phyloP scores from a whole-genome alignment of 2,888 invertebrate species.

The Apomyelois bistriatella region DNA sequence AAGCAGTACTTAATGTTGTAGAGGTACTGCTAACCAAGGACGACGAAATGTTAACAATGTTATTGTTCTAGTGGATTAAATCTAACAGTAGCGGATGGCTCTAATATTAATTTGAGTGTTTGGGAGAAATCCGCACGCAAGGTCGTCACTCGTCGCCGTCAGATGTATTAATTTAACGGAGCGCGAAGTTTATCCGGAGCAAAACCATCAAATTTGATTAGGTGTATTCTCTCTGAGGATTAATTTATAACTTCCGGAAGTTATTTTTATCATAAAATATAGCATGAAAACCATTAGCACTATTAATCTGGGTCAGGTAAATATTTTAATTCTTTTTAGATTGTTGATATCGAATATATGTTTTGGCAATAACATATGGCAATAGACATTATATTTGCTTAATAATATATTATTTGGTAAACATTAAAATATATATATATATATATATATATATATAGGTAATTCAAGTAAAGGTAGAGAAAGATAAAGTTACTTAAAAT shows the following conservation, averaged over 20 bases:
- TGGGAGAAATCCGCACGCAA: slow-evolving; percentile 55
- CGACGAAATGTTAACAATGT: slow-evolving; percentile 72
- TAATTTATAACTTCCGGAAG: slow-evolving; percentile 31
- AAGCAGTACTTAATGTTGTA: slow-evolving; percentile 64
- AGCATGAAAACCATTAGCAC: too few species aligned
- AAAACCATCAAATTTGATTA: slow-evolving; percentile 43
- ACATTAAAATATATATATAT: too few species aligned
- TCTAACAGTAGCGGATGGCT: slow-evolving; percentile 52
- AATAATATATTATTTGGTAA: too few species aligned
- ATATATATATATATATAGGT: too few species aligned
- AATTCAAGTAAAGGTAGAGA: too few species aligned
- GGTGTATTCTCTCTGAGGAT: slow-evolving; percentile 34
- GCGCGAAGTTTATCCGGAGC: slow-evolving; percentile 40
- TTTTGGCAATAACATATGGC: too few species aligned
- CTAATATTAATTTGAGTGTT: slow-evolving; percentile 68
- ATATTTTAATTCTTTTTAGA: too few species aligned
- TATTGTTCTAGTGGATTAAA: slow-evolving; percentile 71
- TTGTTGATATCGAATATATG: too few species aligned
- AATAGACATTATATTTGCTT: too few species aligned
- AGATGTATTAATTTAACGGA: slow-evolving; percentile 56
- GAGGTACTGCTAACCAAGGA: slow-evolving; percentile 54
- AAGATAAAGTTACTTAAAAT: not conserved
- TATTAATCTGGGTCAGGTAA: too few species aligned
- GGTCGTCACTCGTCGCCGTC: slow-evolving; percentile 45
- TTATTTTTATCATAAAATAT: not conserved